Evolutionary conservation across 2,797 vertebrate genomes (phyloP), one percentile per base, ranked within the genome.

Genomic region (Clamator glandarius): DNA sequence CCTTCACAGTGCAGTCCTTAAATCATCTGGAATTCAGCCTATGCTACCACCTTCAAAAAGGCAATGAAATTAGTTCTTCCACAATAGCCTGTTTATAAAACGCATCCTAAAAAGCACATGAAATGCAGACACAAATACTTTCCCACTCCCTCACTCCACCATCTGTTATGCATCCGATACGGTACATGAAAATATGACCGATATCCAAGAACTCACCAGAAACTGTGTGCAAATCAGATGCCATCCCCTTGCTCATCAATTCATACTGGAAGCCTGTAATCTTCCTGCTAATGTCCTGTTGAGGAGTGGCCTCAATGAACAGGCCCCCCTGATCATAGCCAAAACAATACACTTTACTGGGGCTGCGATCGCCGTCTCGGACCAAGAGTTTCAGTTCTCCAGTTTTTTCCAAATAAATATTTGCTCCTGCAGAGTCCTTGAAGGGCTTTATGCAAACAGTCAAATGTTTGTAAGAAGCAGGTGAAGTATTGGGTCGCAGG

Each of bases 181-280:
- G 55, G 63, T 7, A 31, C 0, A 1, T 59, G 79, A 58, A 90
- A 55, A 57, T 13, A 19, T 3, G 29, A 52, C 36, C 75, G 17
- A 19, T 5, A 21, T 8, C 89, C 92, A 17, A 2, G 62, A n/a
- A 98, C 99, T 98, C 98, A 99, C 99, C 98, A 39, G 97, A 97
- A 59, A 97, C 95, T 16, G 98, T 95, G 35, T 97, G 98, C n/a
- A 98, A 98, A 87, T 98, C 98, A 11, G 97, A 95, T 19, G 98
- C 98, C 3, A 97, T 94, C 83, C 97, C 97, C 95, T 98, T 97
- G 95, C 90, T 98, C 96, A 98, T 98, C 97, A 99, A 89, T 95
- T 99, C 99, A 2, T 99, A 99, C 97, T 99, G 99, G 97, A 99
- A 99, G 69, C 98, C 97, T 0, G 99, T 99, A 91, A 99, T 98